A percentile compares a stretch with the other conserved stretches of the same genome.
These are phyloP conservation scores for Brenthis hecate DNA, from an alignment of 2,888 invertebrate species.

Conservation along the genomic window DNA sequence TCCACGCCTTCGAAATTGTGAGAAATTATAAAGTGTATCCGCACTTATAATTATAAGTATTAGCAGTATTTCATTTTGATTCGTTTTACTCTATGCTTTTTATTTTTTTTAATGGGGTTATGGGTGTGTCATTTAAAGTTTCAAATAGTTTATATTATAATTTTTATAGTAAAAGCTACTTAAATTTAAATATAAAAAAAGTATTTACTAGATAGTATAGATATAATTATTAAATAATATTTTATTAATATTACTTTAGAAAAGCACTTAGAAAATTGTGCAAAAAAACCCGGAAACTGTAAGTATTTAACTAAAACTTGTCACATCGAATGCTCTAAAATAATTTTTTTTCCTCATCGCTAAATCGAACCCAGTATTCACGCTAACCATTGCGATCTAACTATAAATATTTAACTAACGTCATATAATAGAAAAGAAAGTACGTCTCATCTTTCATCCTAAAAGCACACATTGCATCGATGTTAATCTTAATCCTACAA, in stretches of 20 bases:
- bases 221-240: no score
- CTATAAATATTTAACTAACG: slow-evolving; percentile 9
- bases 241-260: no score
- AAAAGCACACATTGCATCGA: slow-evolving; percentile 30
- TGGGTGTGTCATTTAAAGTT: not conserved
- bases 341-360: not conserved
- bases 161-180: no score
- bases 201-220: no score
- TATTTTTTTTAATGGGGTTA: not conserved
- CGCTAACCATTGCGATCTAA: not conserved
- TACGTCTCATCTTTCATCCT: slow-evolving; percentile 9
- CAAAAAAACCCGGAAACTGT: no score
- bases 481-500: slow-evolving; percentile 43
- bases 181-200: no score
- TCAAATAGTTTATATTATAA: not conserved
- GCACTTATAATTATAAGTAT: slow-evolving; percentile 20
- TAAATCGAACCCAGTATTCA: not conserved
- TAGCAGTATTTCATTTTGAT: slow-evolving; percentile 16
- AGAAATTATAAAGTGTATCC: slow-evolving; percentile 18
- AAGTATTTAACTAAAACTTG: no score
- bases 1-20: slow-evolving; percentile 27
- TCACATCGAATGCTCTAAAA: not conserved
- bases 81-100: slow-evolving; percentile 13
- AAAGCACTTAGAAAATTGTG: no score
- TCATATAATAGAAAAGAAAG: slow-evolving; percentile 3